Base-by-base conservation (phyloP, 2,113 vertebrate genomes). In the Acanthochromis polyacanthus region DNA sequence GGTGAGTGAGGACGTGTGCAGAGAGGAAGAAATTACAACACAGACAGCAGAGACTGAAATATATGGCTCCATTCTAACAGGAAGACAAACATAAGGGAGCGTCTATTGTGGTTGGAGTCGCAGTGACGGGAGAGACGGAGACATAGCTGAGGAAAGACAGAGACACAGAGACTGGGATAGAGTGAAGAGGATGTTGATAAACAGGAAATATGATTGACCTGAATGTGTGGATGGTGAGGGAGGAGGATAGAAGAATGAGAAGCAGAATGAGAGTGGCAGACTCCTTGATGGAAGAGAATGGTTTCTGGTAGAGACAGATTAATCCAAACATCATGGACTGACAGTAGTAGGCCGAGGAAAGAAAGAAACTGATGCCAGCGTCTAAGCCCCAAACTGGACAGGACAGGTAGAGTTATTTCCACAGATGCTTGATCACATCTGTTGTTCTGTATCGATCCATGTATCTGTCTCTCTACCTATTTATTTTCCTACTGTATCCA, bases 181-280 rank as follows among this genome's bases (percentile, higher is more conserved):
- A 82, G 78, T 74, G 69, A 32, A 64, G 53, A 64, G 65, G 81
- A 86, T 80, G 81, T 71, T 68, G 84, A 87, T 86, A 78, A 88
- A 89, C 68, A 82, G 86, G 88, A 85, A 83, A 85, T 82, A 64
- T 80, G 66, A 85, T 82, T 87, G 80, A 66, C 81, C 75, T 82
- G 72, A 82, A 80, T 69, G 75, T 78, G 65, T 63, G 70, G 81
- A 88, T 75, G 78, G 52, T 19, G 68, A 66, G 51, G 28, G 67
- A 50, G 67, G 52, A 43, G 40, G 23, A 52, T 23, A 51, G 61
- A 25, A 48, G 52, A 83, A 59, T 22, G 62, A 82, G 68, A 69
- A 52, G 43, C 52, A 67, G 36, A 45, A 59, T 40, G 3, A 71
- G 78, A 82, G 25, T 73, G 81, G 70, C 81, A 64, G 59, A 74